Percentiles rank a stretch among this genome's conserved stretches.
These are phyloP conservation scores for Chiloscyllium punctatum DNA, from an alignment of 2,797 vertebrate species.

Conservation along the genomic window DNA sequence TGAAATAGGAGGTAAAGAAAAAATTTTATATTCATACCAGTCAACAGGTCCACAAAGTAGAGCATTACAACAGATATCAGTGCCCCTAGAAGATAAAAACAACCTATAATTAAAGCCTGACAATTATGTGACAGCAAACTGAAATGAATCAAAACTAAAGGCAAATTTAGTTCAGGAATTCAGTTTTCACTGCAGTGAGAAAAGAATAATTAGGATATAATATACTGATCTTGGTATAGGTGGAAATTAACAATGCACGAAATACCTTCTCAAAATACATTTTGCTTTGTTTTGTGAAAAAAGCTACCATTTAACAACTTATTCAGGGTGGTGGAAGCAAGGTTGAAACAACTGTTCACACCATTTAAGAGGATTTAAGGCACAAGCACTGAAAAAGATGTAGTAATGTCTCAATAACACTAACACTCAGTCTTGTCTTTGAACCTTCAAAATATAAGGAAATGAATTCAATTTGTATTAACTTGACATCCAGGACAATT, in stretches of 20 bases:
- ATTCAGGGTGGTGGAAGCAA: neutral
- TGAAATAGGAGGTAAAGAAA: neutral
- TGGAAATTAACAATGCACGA: neutral
- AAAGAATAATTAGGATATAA: neutral
- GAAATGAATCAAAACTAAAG: constrained; percentile 13
- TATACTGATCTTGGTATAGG: neutral
- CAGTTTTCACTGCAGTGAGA: too few species aligned
- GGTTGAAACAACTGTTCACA: too few species aligned
- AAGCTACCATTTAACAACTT: neutral
- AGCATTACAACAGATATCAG: constrained; percentile 77
- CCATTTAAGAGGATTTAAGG: neutral
- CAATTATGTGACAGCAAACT: neutral
- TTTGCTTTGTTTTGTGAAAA: neutral
- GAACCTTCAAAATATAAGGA: neutral
- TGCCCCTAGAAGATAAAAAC: constrained; percentile 61
- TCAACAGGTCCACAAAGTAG: constrained; percentile 76
- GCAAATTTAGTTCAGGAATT: neutral
- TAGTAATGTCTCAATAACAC: neutral
- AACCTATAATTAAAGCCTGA: neutral
- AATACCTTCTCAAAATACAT: neutral
- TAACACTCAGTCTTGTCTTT: neutral
- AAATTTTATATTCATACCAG: constrained; percentile 58
- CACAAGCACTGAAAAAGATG: neutral
- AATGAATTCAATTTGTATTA: neutral
- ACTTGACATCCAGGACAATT: neutral